Percentiles rank a stretch among this genome's conserved stretches.
These are phyloP conservation scores for Falcaria lacertinaria DNA, from an alignment of 2,888 invertebrate genomes.

Conservation along the genomic window DNA sequence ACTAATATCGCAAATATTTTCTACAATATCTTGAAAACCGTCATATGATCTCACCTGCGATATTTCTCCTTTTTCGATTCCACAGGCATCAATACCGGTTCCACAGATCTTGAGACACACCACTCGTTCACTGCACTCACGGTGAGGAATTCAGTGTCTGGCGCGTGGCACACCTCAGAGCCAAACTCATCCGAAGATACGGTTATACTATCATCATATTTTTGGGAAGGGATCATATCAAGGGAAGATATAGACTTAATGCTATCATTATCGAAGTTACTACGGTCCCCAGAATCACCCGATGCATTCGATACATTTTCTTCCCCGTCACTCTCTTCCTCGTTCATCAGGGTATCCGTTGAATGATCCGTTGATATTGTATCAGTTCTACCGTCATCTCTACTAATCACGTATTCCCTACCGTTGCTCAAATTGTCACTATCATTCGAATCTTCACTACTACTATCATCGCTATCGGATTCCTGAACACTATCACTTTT, in stretches of 20 bases:
- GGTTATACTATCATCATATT: slow-evolving; percentile 74
- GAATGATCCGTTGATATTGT: slow-evolving; percentile 68
- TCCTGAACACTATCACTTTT: slow-evolving; percentile 13
- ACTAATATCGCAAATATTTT: slow-evolving; percentile 62
- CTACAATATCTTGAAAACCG: slow-evolving; percentile 29
- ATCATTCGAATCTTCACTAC: slow-evolving; percentile 49
- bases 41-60: slow-evolving; percentile 69
- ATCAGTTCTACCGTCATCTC: slow-evolving; percentile 58
- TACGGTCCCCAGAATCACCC: slow-evolving; percentile 57
- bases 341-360: slow-evolving; percentile 69
- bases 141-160: slow-evolving; percentile 68
- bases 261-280: slow-evolving; percentile 74
- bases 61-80: slow-evolving; percentile 77
- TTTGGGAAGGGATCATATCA: slow-evolving; percentile 74
- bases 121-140: slow-evolving; percentile 77
- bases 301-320: slow-evolving; percentile 57
- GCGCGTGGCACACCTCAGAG: slow-evolving; percentile 72
- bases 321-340: slow-evolving; percentile 60
- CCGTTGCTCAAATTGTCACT: slow-evolving; percentile 51
- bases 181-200: slow-evolving; percentile 76
- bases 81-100: slow-evolving; percentile 64
- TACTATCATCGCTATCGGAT: slow-evolving; percentile 30
- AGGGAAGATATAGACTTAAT: slow-evolving; percentile 74
- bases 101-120: slow-evolving; percentile 66
- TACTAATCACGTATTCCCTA: slow-evolving; percentile 57